Evolutionary conservation across 2,888 invertebrate species (phyloP).

Genomic region (Sinelater perroti): DNA sequence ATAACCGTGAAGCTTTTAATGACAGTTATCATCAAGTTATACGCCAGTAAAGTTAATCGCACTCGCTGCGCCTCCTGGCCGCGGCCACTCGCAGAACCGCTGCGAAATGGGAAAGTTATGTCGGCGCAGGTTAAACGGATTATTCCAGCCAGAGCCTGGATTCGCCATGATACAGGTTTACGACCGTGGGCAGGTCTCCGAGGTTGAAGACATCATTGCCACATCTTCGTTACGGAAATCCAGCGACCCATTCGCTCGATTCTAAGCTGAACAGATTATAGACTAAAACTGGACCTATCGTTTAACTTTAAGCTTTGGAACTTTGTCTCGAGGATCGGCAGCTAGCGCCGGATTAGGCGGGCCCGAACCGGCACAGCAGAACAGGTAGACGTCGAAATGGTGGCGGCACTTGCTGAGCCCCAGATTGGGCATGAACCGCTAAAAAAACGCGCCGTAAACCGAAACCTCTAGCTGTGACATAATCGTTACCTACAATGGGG

Average conservation of each 20-base stretch:
- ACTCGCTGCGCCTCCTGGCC: constrained; percentile 38
- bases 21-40: constrained; percentile 56
- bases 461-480: constrained; percentile 16
- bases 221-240: constrained; percentile 36
- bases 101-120: constrained; percentile 61
- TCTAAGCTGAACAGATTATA: constrained; percentile 45
- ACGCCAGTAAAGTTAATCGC: constrained; percentile 54
- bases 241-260: constrained; percentile 33
- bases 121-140: constrained; percentile 60
- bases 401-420: constrained; percentile 8
- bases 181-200: constrained; percentile 36
- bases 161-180: constrained; percentile 43
- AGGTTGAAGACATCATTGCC: constrained; percentile 40
- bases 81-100: constrained; percentile 46
- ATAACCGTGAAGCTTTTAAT: constrained; percentile 55
- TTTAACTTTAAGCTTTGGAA: constrained; percentile 34
- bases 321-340: constrained; percentile 24
- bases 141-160: constrained; percentile 49
- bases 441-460: constrained; percentile 19
- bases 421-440: constrained; percentile 18
- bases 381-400: constrained; percentile 20
- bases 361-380: neutral
- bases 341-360: constrained; percentile 20
- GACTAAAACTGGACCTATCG: constrained; percentile 45
- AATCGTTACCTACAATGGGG: constrained; percentile 20